Base-by-base conservation (phyloP, 1,140 invertebrate species). In the Bilobella aurantiaca region DNA sequence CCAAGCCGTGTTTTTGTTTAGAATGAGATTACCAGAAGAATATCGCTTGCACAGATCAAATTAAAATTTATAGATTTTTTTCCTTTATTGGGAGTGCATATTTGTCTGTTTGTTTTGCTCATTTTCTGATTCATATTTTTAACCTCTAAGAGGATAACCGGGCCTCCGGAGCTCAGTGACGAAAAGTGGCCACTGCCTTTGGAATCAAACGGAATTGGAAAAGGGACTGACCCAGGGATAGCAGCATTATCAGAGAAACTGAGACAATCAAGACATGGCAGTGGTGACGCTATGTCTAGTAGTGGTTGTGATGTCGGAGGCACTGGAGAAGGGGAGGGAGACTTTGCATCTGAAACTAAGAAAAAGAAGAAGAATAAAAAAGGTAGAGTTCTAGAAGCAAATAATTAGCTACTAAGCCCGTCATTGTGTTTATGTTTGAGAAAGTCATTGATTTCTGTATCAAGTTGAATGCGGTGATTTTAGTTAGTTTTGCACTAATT, bases 321-420 rank as follows among this genome's bases (percentile, higher is more conserved):
- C 5, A 23, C 49, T 5, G 49, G 49, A 5, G 49, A 53, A 16
- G 49, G 49, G 23, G 3, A 53, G 8, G 23, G 18, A 8, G 34
- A 42, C 34, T 42, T 18, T 42, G 8, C 34, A 42, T 42, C 34
- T 12, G 34, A 53, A 5, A 14, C 49, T 23, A 53, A 53, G 49
- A 53, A 53, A 53, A 53, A 53, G 49, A 53, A 53, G 49, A 53
- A 53, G 49, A 53, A 53, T 53, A 53, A 53, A 53, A 53, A 53
- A 23, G 12, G 49, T 42, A 42, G 18, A 42, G 8, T 42, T 42
- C 8, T 18, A 42, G 8, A 42, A 12, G 34, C 18, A 42, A 42
- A 12, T 42, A 12, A 42, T 8, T 42, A 12, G 34, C 8, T 12
- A 42, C 8, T 18, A 42, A 42, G 34, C 18, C 34, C 8, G 34